These are phyloP conservation scores for Morpho helenor DNA, from an alignment of 2,888 invertebrate species.

Conservation along the genomic window DNA sequence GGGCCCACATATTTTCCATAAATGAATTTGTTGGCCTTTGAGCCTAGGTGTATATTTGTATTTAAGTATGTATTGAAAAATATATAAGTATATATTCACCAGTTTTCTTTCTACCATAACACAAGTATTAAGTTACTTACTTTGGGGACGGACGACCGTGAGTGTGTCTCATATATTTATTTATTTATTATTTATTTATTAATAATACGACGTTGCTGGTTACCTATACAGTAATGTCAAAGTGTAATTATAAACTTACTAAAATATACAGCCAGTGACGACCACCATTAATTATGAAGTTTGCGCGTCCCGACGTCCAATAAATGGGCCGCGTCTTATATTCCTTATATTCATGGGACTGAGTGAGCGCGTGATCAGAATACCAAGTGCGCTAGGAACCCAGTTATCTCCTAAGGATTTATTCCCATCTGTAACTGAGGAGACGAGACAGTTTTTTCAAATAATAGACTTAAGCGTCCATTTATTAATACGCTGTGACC, in stretches of 20 bases:
- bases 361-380: constrained; percentile 68
- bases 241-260: constrained; percentile 49
- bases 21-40: too few relatives aligned
- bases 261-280: constrained; percentile 58
- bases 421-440: constrained; percentile 77
- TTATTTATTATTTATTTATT: too few relatives aligned
- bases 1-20: too few relatives aligned
- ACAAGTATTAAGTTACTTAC: too few relatives aligned
- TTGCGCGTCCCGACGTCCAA: constrained; percentile 57
- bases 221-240: neutral
- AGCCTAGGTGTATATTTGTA: too few relatives aligned
- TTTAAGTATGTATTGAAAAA: too few relatives aligned
- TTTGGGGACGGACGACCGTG: too few relatives aligned
- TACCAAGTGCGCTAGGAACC: constrained; percentile 43
- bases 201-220: too few relatives aligned
- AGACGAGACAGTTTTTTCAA: constrained; percentile 75
- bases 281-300: constrained; percentile 68
- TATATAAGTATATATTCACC: too few relatives aligned
- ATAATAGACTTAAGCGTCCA: constrained; percentile 73
- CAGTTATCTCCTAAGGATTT: constrained; percentile 72
- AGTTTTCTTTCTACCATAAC: too few relatives aligned
- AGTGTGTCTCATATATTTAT: too few relatives aligned
- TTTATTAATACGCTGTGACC: constrained; percentile 65
- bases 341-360: constrained; percentile 74
- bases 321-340: constrained; percentile 69